phyloP scores from a whole-genome alignment of 2,888 invertebrate species.

The Heteromyza rotundicornis region DNA sequence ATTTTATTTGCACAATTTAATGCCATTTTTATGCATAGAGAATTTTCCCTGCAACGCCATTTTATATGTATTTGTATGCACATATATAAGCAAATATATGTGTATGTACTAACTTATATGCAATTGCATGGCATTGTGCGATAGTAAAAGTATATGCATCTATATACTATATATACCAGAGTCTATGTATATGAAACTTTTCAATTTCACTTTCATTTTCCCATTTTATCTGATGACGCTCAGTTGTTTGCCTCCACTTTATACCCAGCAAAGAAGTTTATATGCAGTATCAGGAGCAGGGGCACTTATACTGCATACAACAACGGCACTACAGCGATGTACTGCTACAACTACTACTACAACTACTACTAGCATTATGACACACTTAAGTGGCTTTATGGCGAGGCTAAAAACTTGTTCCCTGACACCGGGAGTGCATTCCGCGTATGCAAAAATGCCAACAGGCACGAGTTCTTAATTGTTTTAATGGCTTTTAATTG shows the following conservation, averaged over 20 bases:
- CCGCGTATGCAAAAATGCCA: too few species aligned
- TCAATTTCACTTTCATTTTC: conserved; percentile 51
- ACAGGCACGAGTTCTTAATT: conserved; percentile 45
- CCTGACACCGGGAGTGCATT: conserved; percentile 15
- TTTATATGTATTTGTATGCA: too few species aligned
- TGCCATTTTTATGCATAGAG: conserved; percentile 50
- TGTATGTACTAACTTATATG: background rate
- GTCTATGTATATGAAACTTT: conserved; percentile 49
- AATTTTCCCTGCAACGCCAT: background rate
- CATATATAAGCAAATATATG: background rate
- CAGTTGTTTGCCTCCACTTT: conserved; percentile 17
- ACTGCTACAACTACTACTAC: conserved; percentile 28
- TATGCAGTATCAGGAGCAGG: too few species aligned
- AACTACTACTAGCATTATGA: conserved; percentile 42
- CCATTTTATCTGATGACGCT: conserved; percentile 23
- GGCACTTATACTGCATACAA: background rate
- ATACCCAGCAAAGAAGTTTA: background rate
- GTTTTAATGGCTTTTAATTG: conserved; percentile 54
- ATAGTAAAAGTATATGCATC: conserved; percentile 29
- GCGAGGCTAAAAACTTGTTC: conserved; percentile 25
- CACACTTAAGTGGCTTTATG: conserved; percentile 57
- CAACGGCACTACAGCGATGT: background rate
- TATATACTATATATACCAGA: too few species aligned
- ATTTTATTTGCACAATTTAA: conserved; percentile 49
- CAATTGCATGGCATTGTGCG: conserved; percentile 11